phyloP scores from a whole-genome alignment of 1,140 invertebrate species.

The Ceratoteleas bidentatus region DNA sequence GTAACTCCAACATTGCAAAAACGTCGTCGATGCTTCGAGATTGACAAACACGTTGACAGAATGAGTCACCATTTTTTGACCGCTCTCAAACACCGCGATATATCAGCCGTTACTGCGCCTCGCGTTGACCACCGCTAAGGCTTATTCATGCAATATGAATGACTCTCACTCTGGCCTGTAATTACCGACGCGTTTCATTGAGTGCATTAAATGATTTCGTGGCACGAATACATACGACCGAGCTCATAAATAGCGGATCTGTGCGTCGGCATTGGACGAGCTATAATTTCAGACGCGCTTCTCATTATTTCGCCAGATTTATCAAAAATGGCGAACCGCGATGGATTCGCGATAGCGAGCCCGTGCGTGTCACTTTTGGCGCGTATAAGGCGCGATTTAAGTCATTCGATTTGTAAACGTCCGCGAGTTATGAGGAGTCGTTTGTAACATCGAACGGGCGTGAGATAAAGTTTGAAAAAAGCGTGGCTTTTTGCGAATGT shows the following conservation, averaged over 20 bases:
- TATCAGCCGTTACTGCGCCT: slow-evolving; percentile 36
- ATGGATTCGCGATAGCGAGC: too few relatives aligned
- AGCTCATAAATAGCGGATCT: slow-evolving; percentile 52
- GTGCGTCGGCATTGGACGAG: slow-evolving; percentile 36
- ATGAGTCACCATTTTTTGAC: slow-evolving; percentile 35
- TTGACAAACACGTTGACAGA: slow-evolving; percentile 14
- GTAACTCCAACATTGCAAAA: too few relatives aligned
- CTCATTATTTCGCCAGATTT: background rate
- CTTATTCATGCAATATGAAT: slow-evolving; percentile 74
- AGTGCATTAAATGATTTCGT: slow-evolving; percentile 72
- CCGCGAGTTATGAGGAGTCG: too few relatives aligned
- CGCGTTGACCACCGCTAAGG: slow-evolving; percentile 32
- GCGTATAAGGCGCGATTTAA: too few relatives aligned
- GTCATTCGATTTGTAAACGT: too few relatives aligned
- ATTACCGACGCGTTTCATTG: slow-evolving; percentile 77
- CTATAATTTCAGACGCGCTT: slow-evolving; percentile 31
- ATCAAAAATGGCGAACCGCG: slow-evolving; percentile 8
- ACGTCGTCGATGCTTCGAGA: too few relatives aligned
- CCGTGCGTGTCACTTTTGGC: too few relatives aligned
- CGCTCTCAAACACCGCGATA: slow-evolving; percentile 12
- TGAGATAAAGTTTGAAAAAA: too few relatives aligned
- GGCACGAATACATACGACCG: slow-evolving; percentile 69
- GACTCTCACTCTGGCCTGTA: slow-evolving; percentile 70
- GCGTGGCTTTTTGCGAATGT: too few relatives aligned
- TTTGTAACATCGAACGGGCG: too few relatives aligned